Evolutionary conservation across 2,113 vertebrate species (phyloP).

Genomic region (Eclectus roratus): DNA sequence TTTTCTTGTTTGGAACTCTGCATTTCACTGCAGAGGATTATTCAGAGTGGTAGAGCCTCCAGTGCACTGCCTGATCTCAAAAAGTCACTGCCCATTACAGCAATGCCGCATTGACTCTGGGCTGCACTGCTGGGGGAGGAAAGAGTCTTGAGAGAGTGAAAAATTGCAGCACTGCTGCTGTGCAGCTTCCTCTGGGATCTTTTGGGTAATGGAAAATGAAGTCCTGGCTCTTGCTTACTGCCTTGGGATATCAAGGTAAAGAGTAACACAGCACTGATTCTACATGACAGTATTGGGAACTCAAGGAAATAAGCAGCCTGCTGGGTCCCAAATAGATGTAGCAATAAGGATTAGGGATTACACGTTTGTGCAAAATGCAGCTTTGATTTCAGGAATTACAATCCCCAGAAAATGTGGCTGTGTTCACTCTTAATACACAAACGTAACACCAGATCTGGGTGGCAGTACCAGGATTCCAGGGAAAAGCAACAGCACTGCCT

Average conservation of each 20-base stretch:
- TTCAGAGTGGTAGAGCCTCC: constrained; percentile 13
- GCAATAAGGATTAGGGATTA: not conserved
- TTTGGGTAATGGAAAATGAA: not conserved
- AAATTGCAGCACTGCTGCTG: not conserved
- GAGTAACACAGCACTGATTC: not conserved
- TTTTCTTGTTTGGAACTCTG: not conserved
- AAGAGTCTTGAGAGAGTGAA: not conserved
- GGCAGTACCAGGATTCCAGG: not conserved
- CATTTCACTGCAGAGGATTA: not conserved
- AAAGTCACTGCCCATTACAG: constrained; percentile 64
- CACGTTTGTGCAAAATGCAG: not conserved
- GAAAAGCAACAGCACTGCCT: not conserved
- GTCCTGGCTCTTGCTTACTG: not conserved
- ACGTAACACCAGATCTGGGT: not conserved
- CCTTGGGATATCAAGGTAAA: not conserved
- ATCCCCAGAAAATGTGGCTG: not conserved
- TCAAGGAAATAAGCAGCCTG: not conserved
- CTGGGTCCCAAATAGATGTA: not conserved
- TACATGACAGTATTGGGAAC: not conserved
- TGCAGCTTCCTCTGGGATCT: not conserved
- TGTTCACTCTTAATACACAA: not conserved
- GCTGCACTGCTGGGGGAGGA: not conserved
- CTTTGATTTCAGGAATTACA: not conserved
- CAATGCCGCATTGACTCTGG: constrained; percentile 34
- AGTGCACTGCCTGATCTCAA: constrained; percentile 28